Conservation (phyloP, 2,797 vertebrate species). For the Xyrichtys novacula region DNA sequence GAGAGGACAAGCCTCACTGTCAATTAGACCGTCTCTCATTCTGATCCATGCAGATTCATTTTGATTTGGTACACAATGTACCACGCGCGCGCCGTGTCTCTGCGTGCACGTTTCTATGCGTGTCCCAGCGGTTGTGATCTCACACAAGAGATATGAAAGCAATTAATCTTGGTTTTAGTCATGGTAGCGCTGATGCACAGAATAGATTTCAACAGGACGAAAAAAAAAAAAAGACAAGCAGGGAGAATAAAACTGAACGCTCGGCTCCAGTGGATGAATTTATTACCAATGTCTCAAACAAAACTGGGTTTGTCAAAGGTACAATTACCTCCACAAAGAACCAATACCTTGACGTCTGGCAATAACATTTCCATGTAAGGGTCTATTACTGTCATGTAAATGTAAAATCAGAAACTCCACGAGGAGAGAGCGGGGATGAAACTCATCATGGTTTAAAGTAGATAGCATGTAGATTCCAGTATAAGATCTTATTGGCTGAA, state of each 20-base stretch:
- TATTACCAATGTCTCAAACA: slow-evolving; percentile 48
- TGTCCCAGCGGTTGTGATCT: slow-evolving; percentile 43
- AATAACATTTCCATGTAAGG: slow-evolving; percentile 23
- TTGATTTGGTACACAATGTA: slow-evolving; percentile 65
- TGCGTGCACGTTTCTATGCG: slow-evolving; percentile 15
- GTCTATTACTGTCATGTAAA: slow-evolving; percentile 27
- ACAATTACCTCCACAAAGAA: slow-evolving; percentile 51
- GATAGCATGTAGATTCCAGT: background rate
- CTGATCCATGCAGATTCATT: slow-evolving; percentile 68
- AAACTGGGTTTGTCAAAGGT: slow-evolving; percentile 53
- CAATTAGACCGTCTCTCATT: slow-evolving; percentile 65
- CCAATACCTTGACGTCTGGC: slow-evolving; percentile 34
- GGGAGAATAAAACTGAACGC: slow-evolving; percentile 29
- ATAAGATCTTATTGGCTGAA: slow-evolving; percentile 10
- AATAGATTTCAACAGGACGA: slow-evolving; percentile 59
- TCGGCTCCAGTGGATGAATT: slow-evolving; percentile 34
- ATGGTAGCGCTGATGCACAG: slow-evolving; percentile 54
- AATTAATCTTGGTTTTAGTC: slow-evolving; percentile 74
- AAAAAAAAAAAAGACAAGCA: slow-evolving; percentile 28
- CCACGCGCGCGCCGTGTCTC: slow-evolving; percentile 39
- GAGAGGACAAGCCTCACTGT: slow-evolving; percentile 56
- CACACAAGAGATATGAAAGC: slow-evolving; percentile 68
- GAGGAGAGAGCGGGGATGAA: slow-evolving; percentile 9
- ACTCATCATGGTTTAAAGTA: slow-evolving; percentile 10
- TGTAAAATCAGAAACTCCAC: slow-evolving; percentile 40